Base-by-base conservation (phyloP, 2,113 vertebrate genomes). In the Gobiocypris rarus region DNA sequence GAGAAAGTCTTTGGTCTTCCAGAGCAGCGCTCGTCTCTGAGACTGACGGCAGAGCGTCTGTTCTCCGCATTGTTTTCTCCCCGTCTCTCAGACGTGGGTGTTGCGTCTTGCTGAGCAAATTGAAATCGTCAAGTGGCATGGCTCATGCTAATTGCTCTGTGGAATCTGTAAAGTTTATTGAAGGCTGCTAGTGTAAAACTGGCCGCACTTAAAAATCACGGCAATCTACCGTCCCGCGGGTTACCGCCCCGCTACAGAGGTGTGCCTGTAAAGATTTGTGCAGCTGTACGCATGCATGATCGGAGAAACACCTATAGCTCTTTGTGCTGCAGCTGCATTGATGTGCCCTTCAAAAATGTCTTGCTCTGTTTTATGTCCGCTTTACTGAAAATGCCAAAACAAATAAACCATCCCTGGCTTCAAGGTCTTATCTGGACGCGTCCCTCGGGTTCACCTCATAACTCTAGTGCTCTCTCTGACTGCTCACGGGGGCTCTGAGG, bases 51-150 rank as follows among this genome's bases (percentile, higher is more conserved):
- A 65, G 59, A 80, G 69, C 45, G 70, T 83, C 84, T 61, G 79
- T 84, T 69, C 43, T 75, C 74, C 59, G 79, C 28, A 75, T 83
- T 78, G 85, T 86, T 85, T 82, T 58, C 56, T n/a, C 71, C 41
- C 52, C 61, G 43, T 82, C 26, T 85, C 85, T 84, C 41, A 63
- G 59, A 83, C 61, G 79, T 86, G 76, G 87, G 84, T 77, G 88
- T 84, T 65, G 73, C 63, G 58, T 83, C 79, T 89, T 52, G 83
- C 77, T 71, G 67, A 82, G 85, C 75, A 84, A 88, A 89, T 87
- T 88, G 86, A 86, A 88, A 89, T 83, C 43, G 69, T 74, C 81
- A 76, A 75, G 84, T 85, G 71, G 75, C 63, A 54, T 77, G 50
- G 83, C 79, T 83, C 75, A 75, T 43, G 83, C 75, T 88, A 81